Evolutionary conservation across 2,888 invertebrate genomes (phyloP).

Genomic region (Amphipoea oculea): DNA sequence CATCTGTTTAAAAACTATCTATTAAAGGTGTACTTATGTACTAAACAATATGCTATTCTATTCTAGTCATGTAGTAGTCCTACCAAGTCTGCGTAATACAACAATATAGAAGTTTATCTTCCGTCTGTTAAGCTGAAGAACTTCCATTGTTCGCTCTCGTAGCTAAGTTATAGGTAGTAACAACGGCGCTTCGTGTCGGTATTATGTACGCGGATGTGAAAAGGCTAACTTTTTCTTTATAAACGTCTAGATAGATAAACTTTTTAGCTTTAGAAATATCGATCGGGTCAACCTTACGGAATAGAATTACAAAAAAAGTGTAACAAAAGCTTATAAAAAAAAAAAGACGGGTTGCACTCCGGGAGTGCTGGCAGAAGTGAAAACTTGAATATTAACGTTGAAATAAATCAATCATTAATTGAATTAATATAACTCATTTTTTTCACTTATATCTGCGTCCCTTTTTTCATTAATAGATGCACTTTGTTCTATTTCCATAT

Average conservation of each 20-base stretch:
- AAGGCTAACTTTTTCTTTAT: not conserved
- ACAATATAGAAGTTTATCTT: constrained; percentile 36
- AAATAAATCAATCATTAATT: too few species aligned
- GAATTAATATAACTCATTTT: too few species aligned
- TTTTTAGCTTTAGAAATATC: not conserved
- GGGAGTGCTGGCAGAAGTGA: too few species aligned
- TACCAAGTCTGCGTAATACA: constrained; percentile 5
- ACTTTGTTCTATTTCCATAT: too few species aligned
- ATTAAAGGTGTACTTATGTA: not conserved
- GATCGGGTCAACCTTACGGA: not conserved
- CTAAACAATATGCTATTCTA: not conserved
- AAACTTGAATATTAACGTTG: too few species aligned
- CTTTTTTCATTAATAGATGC: too few species aligned
- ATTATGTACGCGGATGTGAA: not conserved
- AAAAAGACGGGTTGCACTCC: too few species aligned
- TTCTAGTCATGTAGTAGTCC: not conserved
- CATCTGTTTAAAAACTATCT: not conserved
- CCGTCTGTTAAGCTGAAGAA: constrained; percentile 42
- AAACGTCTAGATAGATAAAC: not conserved
- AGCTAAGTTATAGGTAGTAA: constrained; percentile 17
- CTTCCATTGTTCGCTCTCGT: constrained; percentile 32
- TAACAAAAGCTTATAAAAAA: too few species aligned
- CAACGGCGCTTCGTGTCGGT: constrained; percentile 8
- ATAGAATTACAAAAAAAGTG: not conserved
- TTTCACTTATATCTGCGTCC: too few species aligned